A percentile compares a stretch with the other conserved stretches of the same genome.
These are phyloP conservation scores for Caenorhabditis angaria DNA, from an alignment of 2,888 invertebrate genomes.

Conservation along the genomic window DNA sequence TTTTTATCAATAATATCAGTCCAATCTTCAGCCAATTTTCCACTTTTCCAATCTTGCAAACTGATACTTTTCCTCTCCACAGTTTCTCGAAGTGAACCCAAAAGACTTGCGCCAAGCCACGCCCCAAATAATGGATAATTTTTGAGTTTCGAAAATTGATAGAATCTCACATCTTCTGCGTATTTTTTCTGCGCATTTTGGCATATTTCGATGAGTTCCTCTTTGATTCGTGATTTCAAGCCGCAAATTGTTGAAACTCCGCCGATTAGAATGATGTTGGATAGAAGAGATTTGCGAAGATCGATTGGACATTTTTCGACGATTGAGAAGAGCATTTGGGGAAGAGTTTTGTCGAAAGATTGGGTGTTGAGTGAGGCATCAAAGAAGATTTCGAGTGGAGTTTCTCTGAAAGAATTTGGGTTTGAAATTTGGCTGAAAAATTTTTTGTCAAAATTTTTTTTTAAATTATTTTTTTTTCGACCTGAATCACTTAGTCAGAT, in stretches of 20 bases:
- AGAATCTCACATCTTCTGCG: conserved; percentile 38
- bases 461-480: neutral
- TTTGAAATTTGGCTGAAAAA: no score
- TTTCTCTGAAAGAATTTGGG: conserved; percentile 33
- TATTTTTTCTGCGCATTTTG: conserved; percentile 25
- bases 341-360: conserved; percentile 28
- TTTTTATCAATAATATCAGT: conserved; percentile 15
- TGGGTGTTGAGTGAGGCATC: conserved; percentile 23
- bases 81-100: conserved; percentile 36
- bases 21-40: conserved; percentile 36
- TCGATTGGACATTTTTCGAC: conserved; percentile 83
- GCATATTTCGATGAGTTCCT: conserved; percentile 23
- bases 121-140: conserved; percentile 24
- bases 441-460: neutral
- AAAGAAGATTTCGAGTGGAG: conserved; percentile 28
- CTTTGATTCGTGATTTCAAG: conserved; percentile 82
- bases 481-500: neutral
- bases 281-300: conserved; percentile 81
- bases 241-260: conserved; percentile 87
- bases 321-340: conserved; percentile 13
- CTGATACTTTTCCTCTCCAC: conserved; percentile 31
- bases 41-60: conserved; percentile 24
- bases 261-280: conserved; percentile 86
- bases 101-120: conserved; percentile 39
- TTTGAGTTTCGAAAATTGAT: conserved; percentile 31